These are phyloP conservation scores for Choristoneura fumiferana DNA, from an alignment of 1,140 invertebrate species.

Conservation along the genomic window DNA sequence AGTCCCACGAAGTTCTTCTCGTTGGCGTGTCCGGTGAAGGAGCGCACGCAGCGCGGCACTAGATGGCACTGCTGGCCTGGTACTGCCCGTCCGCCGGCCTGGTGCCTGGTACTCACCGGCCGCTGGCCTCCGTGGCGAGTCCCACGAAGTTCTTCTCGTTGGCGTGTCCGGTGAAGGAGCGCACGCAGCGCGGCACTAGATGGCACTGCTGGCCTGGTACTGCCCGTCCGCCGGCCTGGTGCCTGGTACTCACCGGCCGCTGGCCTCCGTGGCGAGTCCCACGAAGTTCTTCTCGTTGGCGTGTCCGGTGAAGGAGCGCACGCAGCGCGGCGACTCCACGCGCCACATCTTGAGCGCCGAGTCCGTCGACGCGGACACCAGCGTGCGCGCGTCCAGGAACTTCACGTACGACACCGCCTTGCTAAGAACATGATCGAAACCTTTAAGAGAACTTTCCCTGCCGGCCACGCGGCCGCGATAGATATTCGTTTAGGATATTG, in stretches of 20 bases:
- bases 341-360: slow-evolving; percentile 97
- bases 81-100: no score
- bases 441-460: no score
- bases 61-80: no score
- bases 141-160: slow-evolving; percentile 99
- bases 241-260: slow-evolving; percentile 84
- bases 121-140: slow-evolving; percentile 90
- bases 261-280: slow-evolving; percentile 92
- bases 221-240: no score
- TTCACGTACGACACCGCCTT: slow-evolving; percentile 98
- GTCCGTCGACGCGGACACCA: slow-evolving; percentile 97
- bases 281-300: slow-evolving; percentile 99
- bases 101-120: slow-evolving; percentile 82
- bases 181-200: slow-evolving; percentile 89
- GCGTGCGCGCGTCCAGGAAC: slow-evolving; percentile 92
- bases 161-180: slow-evolving; percentile 94
- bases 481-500: no score
- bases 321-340: slow-evolving; percentile 87
- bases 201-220: no score
- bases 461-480: no score
- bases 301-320: slow-evolving; percentile 95
- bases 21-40: no score
- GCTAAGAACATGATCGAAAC: slow-evolving; percentile 46
- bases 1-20: slow-evolving; percentile 98
- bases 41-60: no score